Base-by-base conservation (phyloP, 92 coral and sea anemone species). In the Umimayanthus chanpuru region DNA sequence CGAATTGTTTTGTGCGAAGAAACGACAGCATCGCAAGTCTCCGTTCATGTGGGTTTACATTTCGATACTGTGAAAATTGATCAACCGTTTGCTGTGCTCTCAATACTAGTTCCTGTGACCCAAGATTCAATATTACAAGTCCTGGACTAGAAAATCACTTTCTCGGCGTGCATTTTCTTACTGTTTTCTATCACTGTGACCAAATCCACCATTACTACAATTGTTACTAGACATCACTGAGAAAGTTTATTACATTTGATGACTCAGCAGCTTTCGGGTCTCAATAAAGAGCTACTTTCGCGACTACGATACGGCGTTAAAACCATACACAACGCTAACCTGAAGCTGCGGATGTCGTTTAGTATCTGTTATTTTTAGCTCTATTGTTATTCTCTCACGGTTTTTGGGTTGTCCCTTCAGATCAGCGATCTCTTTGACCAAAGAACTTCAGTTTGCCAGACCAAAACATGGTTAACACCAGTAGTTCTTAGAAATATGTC, bases 221-320 rank as follows among this genome's bases (percentile, higher is more conserved):
- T 32, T 32, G 36, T 32, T 32, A 56, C 15, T 20, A 53, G 43
- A 38, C 75, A 43, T 41, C n/a, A 36, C 38, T 40, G 6, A 15
- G 39, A 50, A 53, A 15, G 50, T 39, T 6, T 12, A 12, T 20
- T 61, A 30, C 18, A 61, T n/a, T 18, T 66, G 56, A 81, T 66
- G 76, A 81, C 61, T 81, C 86, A n/a, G 86, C 86, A 75, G 25
- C 79, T 29, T 55, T 32, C 9, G 21, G 3, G 18, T 12, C 14
- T 47, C 18, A 58, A 70, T 26, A 55, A 38, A 10, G 25, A 23
- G 61, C 6, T 44, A 8, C 10, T 53, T 53, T 53, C 20, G 0
- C 14, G 58, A 53, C 18, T 53, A 12, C 58, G 28, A 29, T 81
- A 14, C 44, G 4, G 7, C 8, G 32, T 23, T 65, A 8, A 55